Base-by-base conservation (phyloP, 2,113 vertebrate species). In the Lampris incognitus region DNA sequence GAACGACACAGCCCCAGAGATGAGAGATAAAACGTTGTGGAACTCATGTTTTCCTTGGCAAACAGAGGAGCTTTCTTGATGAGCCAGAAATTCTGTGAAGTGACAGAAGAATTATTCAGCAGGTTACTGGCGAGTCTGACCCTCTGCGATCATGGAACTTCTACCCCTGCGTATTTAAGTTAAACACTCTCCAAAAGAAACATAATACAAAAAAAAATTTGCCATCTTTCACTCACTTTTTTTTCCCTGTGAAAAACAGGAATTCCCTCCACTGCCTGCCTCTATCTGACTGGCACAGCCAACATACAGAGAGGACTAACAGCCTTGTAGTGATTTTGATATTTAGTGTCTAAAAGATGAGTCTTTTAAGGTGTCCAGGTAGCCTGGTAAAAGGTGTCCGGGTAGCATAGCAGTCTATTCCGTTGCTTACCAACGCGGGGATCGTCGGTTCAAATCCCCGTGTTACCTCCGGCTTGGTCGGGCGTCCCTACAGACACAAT, bases 41-140 rank as follows among this genome's bases (percentile, higher is more conserved):
- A 76, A 66, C 64, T 51, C 44, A 4, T 67, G 80, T 87, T 87
- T 78, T 82, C 64, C 74, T 50, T 44, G 8, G 65, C 40, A 58
- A 24, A 79, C 72, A 78, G 61, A 76, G 56, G 72, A 71, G 66
- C 56, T 76, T n/a, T 59, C 42, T 81, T 39, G 81, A 87, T 88
- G 78, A 86, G 72, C 57, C 44, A 71, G 13, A 39, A 13, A 38
- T 13, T 59, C 67, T 9, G 24, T 59, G 68, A 11, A 24, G 1
- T 8, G 46, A n/a, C 6, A 13, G 54, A 2, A 62, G 41, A 49
- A 38, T 64, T 59, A 61, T 58, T 72, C 70, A 58, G 59, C 48
- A 7, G 37, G 56, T 41, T 71, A 71, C 64, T 36, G 42, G 38
- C 58, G 54, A 66, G 76, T 68, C 71, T 42, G 74, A 83, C 68